Evolutionary conservation across 2,797 vertebrate genomes (phyloP), one percentile per base, ranked within the genome.

Genomic region (Corythornis leucogaster): DNA sequence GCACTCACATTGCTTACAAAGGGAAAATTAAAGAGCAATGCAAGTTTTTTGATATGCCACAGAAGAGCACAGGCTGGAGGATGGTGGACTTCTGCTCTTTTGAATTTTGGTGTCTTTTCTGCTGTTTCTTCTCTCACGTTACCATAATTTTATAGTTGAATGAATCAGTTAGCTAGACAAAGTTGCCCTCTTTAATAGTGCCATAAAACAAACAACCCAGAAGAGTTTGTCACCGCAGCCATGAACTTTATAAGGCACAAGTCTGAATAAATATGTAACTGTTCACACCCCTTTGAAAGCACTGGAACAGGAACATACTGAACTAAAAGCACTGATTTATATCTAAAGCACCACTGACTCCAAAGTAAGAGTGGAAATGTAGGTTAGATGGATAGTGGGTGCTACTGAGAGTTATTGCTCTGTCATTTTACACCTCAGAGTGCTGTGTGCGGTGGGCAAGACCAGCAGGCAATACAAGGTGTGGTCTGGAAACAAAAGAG

Each of bases 211-310:
- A 96, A 93, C 87, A 93, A 42, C 48, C 43, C 68, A 17, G 53
- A 75, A 85, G 77, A 84, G 70, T 91, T 86, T 93, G 83, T 89
- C 78, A 69, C 71, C 5, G 0, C 75, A 89, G 78, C 71, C 75
- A 14, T 75, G 68, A 58, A 38, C 90, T 96, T 95, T 90, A 53
- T 48, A 88, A 91, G 50, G 87, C 78, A 90, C 58, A 55, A 88
- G 86, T 80, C 88, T 92, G 90, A 92, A 94, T 92, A 96, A 95
- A 95, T 82, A 92, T 30, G 64, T 58, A 82, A 88, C 68, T 62
- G 71, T 87, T 92, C 91, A 93, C 94, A 93, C 93, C 90, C 90
- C 91, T 90, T 78, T 5, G 57, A 57, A 80, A 92, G 71, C 2
- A 5, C 82, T 92, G 85, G 78, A 85, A 82, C 64, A 82, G 38